Conservation (phyloP, 2,888 invertebrate genomes). For the Hemicrepidius hirtus region DNA sequence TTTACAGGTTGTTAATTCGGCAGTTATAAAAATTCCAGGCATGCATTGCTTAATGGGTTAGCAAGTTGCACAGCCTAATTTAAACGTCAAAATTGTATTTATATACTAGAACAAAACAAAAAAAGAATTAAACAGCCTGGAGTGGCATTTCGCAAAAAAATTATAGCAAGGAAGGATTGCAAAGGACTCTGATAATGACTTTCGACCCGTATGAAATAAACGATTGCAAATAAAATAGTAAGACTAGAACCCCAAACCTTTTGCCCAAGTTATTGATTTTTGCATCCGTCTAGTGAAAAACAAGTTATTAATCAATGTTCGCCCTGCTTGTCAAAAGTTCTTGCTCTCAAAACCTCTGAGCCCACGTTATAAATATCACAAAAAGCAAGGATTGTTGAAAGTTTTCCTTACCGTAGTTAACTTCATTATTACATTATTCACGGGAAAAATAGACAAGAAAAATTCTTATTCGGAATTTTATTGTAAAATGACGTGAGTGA, state of each 20-base stretch:
- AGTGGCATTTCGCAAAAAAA: background rate
- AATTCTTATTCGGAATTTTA: background rate
- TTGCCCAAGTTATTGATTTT: slow-evolving; percentile 41
- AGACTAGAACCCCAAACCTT: slow-evolving; percentile 27
- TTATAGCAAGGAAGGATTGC: background rate
- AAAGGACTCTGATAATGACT: slow-evolving; percentile 26
- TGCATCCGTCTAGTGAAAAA: slow-evolving; percentile 36
- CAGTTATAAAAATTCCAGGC: background rate
- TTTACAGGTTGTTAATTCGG: background rate
- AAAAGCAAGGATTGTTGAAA: slow-evolving; percentile 23
- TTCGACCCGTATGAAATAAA: slow-evolving; percentile 35
- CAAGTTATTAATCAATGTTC: slow-evolving; percentile 46
- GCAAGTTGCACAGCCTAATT: background rate
- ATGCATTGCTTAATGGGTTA: background rate
- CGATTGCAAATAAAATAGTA: slow-evolving; percentile 30
- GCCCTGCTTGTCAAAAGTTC: slow-evolving; percentile 40
- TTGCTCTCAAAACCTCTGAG: slow-evolving; percentile 25
- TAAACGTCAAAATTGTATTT: background rate
- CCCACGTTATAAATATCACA: slow-evolving; percentile 14
- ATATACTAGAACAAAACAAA: background rate
- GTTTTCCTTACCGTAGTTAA: slow-evolving; percentile 7
- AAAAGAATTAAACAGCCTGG: slow-evolving; percentile 3
- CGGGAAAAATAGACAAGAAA: background rate
- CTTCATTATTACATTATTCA: slow-evolving; percentile 15
- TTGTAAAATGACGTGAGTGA: background rate